Base-by-base conservation (phyloP, 2,888 invertebrate genomes). In the Eristalis tenax region DNA sequence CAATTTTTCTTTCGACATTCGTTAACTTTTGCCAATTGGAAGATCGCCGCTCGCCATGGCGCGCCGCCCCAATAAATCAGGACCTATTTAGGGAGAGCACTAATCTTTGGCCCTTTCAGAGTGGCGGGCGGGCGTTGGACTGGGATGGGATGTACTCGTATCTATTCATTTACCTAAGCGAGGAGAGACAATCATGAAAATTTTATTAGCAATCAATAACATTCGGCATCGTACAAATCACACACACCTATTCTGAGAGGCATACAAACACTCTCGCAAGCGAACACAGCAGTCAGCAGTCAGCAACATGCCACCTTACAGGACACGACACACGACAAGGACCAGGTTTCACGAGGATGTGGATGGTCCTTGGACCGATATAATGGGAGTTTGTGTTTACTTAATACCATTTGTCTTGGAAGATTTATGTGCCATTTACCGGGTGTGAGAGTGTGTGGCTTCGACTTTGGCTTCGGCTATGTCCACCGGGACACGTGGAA, bases 141-240 rank as follows among this genome's bases (percentile, higher is more conserved):
- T 40, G 26, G 35, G 22, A 23, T 4, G 26, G 15, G 26, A 13
- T 11, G 4, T 23, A n/a, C n/a, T n/a, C n/a, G n/a, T n/a, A 15
- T 59, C 77, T 75, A 86, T 81, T 82, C 78, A 86, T 86, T 86
- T 86, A 83, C 83, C 86, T 83, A 56, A 78, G 23, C 73, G 43
- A 70, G 74, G 83, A 89, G 83, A 89, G 89, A 90, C 90, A 90
- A 86, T 88, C 89, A 89, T 88, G 89, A 89, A 89, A 87, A 83
- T 90, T 90, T 90, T 90, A 90, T 90, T 89, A 89, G 89, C 89
- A 89, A 90, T 90, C 89, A 90, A 90, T 90, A 90, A 89, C 89
- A 89, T 78, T 90, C 86, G 83, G 82, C 69, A 89, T 87, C 69
- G 84, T 80, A 90, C 89, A 89, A 90, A 90, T 90, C 90, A 90